Evolutionary conservation across 2,888 invertebrate species (phyloP).

Genomic region (Laspeyria flexula): DNA sequence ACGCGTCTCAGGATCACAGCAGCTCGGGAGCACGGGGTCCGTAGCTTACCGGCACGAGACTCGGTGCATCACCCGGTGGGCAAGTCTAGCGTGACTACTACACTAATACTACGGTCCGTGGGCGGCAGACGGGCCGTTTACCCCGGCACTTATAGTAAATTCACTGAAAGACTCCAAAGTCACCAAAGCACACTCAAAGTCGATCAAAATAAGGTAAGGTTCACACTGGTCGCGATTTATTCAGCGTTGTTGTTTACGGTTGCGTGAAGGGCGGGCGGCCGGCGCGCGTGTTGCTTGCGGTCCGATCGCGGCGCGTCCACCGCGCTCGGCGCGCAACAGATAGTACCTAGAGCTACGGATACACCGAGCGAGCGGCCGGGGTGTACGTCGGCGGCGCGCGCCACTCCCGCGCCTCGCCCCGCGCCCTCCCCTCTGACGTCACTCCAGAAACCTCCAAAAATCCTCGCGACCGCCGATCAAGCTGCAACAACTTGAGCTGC

Average conservation of each 20-base stretch:
- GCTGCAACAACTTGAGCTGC: conserved; percentile 63
- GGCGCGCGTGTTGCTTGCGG: conserved; percentile 52
- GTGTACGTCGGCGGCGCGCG: conserved; percentile 57
- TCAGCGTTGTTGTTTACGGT: conserved; percentile 68
- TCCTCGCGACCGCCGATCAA: conserved; percentile 63
- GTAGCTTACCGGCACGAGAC: conserved; percentile 39
- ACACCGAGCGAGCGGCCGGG: conserved; percentile 36
- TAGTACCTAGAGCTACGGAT: conserved; percentile 65
- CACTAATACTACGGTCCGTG: conserved; percentile 73
- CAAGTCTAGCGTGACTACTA: conserved; percentile 65
- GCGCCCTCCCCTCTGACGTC: conserved; percentile 72
- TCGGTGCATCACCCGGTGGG: conserved; percentile 63
- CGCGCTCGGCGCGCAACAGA: conserved; percentile 81
- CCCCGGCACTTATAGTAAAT: conserved; percentile 58
- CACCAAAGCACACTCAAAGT: conserved; percentile 47
- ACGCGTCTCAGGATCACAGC: too few relatives aligned
- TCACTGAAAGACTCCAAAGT: conserved; percentile 58
- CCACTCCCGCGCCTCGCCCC: conserved; percentile 53
- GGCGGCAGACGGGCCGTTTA: conserved; percentile 72
- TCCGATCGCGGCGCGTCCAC: conserved; percentile 64
- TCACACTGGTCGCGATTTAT: conserved; percentile 47
- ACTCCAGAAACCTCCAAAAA: conserved; percentile 74
- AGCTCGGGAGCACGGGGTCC: conserved; percentile 15
- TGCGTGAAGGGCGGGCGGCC: conserved; percentile 65
- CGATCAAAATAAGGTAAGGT: conserved; percentile 36